These are phyloP conservation scores for Rhabdomys dilectus DNA, from an alignment of 2,113 vertebrate genomes.

Conservation along the genomic window DNA sequence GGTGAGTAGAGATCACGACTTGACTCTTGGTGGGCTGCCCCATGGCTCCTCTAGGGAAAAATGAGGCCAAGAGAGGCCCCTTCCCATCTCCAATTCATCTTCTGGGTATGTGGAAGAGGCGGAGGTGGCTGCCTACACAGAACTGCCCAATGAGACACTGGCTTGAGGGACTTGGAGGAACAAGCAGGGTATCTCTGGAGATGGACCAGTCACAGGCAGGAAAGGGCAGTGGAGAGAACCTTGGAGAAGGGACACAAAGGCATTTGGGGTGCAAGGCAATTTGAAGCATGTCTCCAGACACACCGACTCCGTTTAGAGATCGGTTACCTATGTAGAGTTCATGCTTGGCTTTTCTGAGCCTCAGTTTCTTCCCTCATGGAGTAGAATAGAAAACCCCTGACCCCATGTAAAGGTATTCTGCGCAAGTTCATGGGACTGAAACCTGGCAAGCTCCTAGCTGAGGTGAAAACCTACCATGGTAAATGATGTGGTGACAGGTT, in stretches of 20 bases:
- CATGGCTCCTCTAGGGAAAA: accelerated
- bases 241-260: neutral
- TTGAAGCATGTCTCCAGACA: neutral
- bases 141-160: neutral
- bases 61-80: accelerated
- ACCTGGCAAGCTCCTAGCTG: neutral
- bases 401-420: neutral
- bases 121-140: too few species aligned
- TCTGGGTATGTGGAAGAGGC: neutral
- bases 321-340: neutral
- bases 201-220: neutral
- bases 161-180: neutral
- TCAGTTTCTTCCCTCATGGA: neutral
- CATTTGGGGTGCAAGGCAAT: neutral
- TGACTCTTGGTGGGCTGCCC: neutral
- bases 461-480: neutral
- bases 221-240: neutral
- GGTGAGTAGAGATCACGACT: accelerated
- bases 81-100: neutral
- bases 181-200: neutral
- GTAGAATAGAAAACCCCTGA: neutral
- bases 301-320: neutral
- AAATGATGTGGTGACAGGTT: neutral
- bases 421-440: neutral
- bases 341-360: neutral